Evolutionary conservation across 2,888 invertebrate genomes (phyloP), one percentile per base, ranked within the genome.

Genomic region (Acronicta psi): DNA sequence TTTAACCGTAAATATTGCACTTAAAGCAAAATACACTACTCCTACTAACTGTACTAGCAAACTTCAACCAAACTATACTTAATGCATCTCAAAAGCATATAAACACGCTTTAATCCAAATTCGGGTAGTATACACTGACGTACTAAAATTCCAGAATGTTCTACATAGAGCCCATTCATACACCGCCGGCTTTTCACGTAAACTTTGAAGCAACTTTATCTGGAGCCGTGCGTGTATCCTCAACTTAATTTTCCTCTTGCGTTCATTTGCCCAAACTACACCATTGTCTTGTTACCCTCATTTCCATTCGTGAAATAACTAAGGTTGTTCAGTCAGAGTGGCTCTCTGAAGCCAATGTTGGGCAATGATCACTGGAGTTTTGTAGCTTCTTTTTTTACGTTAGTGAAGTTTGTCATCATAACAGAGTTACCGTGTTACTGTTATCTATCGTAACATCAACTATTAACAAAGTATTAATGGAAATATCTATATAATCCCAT

Each of bases 181-280:
- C 31, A 42, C 38, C 29, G 40, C 47, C 47, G 56, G 63, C 64
- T 64, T 75, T 73, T 69, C 76, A 73, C 49, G 46, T 56, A 42
- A 69, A 78, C 69, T 79, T 72, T 65, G 57, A 44, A 50, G 43
- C 29, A 77, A 79, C 68, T 77, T 69, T 56, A 60, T 60, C 46
- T 40, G 57, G 56, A 63, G 55, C 44, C 36, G 41, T 70, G 53
- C 55, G 62, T 61, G 46, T 40, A 34, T 2, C 59, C 43, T 52
- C 52, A 64, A 69, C 69, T 52, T 62, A 75, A 74, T 75, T 71
- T 70, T 70, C 62, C 58, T 74, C 37, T 49, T 41, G 50, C 46
- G 66, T 51, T 74, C 74, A 77, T 81, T 79, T 77, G 71, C 49
- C 61, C 69, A 78, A 83, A 79, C 81, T 83, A 70, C 63, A 61